These are phyloP conservation scores for Subanguina moxae DNA, from an alignment of 1,140 invertebrate genomes.

Conservation along the genomic window DNA sequence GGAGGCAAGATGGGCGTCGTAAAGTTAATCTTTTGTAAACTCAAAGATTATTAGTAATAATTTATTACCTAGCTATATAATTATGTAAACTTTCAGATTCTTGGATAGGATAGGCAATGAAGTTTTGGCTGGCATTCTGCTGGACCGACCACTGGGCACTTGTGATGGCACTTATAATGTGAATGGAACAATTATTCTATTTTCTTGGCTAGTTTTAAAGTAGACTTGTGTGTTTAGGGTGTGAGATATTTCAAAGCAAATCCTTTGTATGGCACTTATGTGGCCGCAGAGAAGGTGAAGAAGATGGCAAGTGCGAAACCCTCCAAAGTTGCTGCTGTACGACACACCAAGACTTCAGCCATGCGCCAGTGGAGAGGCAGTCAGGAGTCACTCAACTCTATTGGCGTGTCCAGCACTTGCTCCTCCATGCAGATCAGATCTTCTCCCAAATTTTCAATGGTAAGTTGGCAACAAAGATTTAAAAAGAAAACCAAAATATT, in stretches of 20 bases:
- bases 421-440: constrained; percentile 5
- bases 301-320: constrained; percentile 13
- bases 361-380: constrained; percentile 26
- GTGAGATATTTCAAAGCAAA: constrained; percentile 47
- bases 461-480: not conserved
- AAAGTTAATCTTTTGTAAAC: too few relatives aligned
- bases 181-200: constrained; percentile 10
- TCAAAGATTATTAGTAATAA: too few relatives aligned
- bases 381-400: constrained; percentile 75
- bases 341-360: constrained; percentile 38
- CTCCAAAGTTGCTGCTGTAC: constrained; percentile 9
- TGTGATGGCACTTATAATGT: constrained; percentile 62
- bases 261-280: constrained; percentile 43
- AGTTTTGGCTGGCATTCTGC: constrained; percentile 63
- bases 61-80: too few relatives aligned
- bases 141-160: constrained; percentile 62
- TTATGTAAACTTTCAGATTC: too few relatives aligned
- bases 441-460: not conserved
- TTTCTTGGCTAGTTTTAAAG: constrained; percentile 12
- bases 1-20: constrained; percentile 47
- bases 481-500: not conserved
- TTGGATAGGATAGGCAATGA: constrained; percentile 62
- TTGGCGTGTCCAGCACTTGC: constrained; percentile 56
- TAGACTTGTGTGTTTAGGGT: constrained; percentile 22
- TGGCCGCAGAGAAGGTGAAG: constrained; percentile 30